Evolutionary conservation across 2,888 invertebrate genomes (phyloP).

Genomic region (Phanerotoma sp.): DNA sequence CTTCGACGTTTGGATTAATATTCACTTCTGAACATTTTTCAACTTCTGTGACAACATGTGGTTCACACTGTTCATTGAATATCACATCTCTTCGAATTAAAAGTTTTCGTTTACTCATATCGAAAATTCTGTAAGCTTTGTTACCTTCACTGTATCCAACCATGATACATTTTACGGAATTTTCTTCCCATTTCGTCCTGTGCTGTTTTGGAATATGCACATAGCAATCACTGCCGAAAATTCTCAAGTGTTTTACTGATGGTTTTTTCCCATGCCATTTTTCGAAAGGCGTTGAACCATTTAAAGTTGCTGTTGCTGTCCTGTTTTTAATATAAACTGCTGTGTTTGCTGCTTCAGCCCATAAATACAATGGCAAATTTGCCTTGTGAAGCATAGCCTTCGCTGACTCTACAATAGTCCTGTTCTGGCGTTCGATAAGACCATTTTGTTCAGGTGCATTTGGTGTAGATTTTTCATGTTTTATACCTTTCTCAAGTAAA

Average conservation of each 20-base stretch:
- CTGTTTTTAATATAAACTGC: constrained; percentile 20
- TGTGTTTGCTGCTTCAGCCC: constrained; percentile 15
- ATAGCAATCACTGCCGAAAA: constrained; percentile 41
- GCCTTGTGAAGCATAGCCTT: constrained; percentile 12
- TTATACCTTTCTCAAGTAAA: constrained; percentile 16
- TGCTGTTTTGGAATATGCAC: constrained; percentile 29
- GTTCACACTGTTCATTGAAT: not conserved
- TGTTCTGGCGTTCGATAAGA: constrained; percentile 16
- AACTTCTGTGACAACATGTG: too few relatives aligned
- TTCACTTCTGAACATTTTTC: too few relatives aligned
- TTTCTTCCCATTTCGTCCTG: constrained; percentile 37
- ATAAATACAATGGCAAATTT: constrained; percentile 1
- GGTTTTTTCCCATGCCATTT: constrained; percentile 32
- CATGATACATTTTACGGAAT: constrained; percentile 37
- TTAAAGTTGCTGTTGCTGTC: constrained; percentile 2
- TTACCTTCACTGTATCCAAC: constrained; percentile 32
- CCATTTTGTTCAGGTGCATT: constrained; percentile 22
- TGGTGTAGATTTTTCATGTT: constrained; percentile 17
- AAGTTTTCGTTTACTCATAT: constrained; percentile 29
- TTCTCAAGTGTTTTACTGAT: constrained; percentile 36
- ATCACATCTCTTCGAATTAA: constrained; percentile 30
- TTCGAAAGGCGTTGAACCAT: constrained; percentile 4
- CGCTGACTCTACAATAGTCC: constrained; percentile 16
- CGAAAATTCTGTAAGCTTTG: constrained; percentile 35
- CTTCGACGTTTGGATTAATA: too few relatives aligned